Base-by-base conservation (phyloP, 2,113 vertebrate species). In the Alethe diademata region DNA sequence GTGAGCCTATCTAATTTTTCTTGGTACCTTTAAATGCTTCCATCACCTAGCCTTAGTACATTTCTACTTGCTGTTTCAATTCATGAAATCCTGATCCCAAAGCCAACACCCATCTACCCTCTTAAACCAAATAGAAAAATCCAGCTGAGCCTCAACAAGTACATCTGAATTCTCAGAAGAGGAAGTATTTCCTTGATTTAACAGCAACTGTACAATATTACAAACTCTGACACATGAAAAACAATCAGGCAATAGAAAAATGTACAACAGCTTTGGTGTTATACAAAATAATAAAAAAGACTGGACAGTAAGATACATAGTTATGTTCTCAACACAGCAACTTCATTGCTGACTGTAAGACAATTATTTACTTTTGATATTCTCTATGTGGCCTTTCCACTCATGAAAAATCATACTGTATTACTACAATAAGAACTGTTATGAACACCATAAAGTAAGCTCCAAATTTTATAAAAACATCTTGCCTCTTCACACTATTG, bases 211-310 rank as follows among this genome's bases (percentile, higher is more conserved):
- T 98, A 98, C 97, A 98, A 93, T 97, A 98, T 98, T 97, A 98
- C 95, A 98, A 98, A 98, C 96, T 97, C 67, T 96, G 94, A 98
- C 97, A 97, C 95, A 95, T 96, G 97, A 96, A 97, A 98, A 97
- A 96, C 91, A 90, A 97, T 92, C 97, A 97, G 96, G 97, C 97
- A 98, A 97, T 97, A 98, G 97, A 98, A 98, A 98, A 98, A 98
- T 97, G 97, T 98, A 98, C 98, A 98, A 98, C 98, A 96, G 96
- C 97, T 98, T 98, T 98, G 98, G 98, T 98, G 98, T 97, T 97
- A 97, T 96, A 98, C 95, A 97, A 96, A 98, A 97, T 91, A 96
- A 97, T 96, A 96, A 91, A 94, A 97, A 96, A 97, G 81, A 93
- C 93, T 58, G 73, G 96, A 96, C 94, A 96, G 96, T 81, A 96